phyloP scores from a whole-genome alignment of 37 sponge, comb jelly and placozoan genomes.

The Oscarella lobularis region DNA sequence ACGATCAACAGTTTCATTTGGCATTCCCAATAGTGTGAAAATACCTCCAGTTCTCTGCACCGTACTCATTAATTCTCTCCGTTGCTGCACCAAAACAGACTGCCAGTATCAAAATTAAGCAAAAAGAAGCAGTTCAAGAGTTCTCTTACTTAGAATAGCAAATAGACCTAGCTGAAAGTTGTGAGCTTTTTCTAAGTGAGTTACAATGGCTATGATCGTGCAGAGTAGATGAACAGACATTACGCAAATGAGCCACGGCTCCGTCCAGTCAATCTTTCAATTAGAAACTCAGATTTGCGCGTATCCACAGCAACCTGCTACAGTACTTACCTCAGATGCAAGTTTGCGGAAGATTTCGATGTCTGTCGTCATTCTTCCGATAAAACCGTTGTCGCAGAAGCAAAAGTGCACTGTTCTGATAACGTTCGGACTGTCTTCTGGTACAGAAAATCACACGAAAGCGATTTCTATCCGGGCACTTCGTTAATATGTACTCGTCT shows the following conservation, averaged over 20 bases:
- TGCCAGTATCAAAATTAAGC: background rate
- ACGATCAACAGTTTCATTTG: background rate
- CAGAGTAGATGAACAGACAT: background rate
- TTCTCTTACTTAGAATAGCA: background rate
- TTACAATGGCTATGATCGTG: background rate
- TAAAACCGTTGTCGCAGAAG: no score
- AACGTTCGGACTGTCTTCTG: background rate
- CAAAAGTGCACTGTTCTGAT: no score
- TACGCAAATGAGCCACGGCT: constrained; percentile 1
- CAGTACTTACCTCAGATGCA: no score
- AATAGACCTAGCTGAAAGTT: background rate
- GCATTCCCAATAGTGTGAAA: background rate
- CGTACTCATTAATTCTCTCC: background rate
- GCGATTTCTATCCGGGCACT: background rate
- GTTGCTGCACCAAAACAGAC: background rate
- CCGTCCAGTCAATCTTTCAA: constrained; percentile 5
- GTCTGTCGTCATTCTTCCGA: no score
- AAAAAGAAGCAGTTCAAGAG: no score
- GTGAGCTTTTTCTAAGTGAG: background rate
- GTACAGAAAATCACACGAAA: no score
- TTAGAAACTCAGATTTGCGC: no score
- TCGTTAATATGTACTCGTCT: no score
- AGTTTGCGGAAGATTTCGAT: no score
- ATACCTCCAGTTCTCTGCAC: background rate
- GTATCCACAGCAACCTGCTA: no score